phyloP scores from a whole-genome alignment of 2,797 vertebrate species.

The Pangasius macronema region DNA sequence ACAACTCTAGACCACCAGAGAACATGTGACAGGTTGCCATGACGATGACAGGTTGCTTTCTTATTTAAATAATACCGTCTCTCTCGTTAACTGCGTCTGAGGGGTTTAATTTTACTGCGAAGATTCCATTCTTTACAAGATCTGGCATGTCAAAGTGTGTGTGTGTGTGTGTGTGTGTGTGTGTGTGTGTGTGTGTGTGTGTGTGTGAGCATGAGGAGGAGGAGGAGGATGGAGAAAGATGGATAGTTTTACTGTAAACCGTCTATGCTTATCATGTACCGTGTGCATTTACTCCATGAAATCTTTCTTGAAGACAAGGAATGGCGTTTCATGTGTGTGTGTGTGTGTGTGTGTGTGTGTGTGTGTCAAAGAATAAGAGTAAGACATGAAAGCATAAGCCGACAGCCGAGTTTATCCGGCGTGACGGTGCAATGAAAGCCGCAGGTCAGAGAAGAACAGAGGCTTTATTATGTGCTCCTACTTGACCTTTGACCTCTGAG shows the following conservation, averaged over 20 bases:
- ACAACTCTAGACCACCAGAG: slow-evolving; percentile 19
- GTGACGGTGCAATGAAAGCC: neutral
- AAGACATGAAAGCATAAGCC: slow-evolving; percentile 2
- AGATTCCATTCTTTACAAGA: slow-evolving; percentile 17
- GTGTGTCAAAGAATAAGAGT: neutral
- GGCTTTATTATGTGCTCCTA: slow-evolving; percentile 36
- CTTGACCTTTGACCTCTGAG: slow-evolving; percentile 55
- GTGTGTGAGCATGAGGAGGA: neutral
- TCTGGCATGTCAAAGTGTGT: slow-evolving; percentile 4
- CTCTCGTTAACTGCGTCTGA: neutral
- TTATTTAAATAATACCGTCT: neutral
- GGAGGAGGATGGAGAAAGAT: neutral
- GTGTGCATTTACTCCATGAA: neutral
- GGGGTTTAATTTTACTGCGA: neutral
- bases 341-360: neutral
- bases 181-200: neutral
- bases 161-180: neutral
- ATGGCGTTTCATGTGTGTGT: neutral
- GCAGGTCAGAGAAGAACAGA: slow-evolving; percentile 35
- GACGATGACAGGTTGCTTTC: slow-evolving; percentile 11
- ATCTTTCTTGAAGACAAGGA: neutral
- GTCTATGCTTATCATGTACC: neutral
- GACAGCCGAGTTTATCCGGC: neutral
- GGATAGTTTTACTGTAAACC: neutral
- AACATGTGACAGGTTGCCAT: slow-evolving; percentile 34